Conservation (phyloP, 2,113 vertebrate genomes). For the Chaenogobius annularis region DNA sequence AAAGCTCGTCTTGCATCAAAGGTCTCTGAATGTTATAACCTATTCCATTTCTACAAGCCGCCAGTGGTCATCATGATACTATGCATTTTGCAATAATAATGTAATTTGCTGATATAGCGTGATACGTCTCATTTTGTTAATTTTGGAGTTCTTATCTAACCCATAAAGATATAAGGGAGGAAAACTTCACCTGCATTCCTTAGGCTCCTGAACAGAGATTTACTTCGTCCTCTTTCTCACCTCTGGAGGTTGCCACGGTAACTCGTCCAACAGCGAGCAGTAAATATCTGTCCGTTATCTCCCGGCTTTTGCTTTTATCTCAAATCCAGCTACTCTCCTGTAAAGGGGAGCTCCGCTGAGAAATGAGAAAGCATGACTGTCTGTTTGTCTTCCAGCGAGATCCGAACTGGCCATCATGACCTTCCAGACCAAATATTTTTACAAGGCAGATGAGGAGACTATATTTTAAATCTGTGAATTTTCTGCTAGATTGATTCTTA, state of each 20-base stretch:
- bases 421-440: slow-evolving; percentile 47
- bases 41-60: not conserved
- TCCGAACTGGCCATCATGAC: slow-evolving; percentile 36
- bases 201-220: slow-evolving; percentile 49
- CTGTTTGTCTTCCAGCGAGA: slow-evolving; percentile 46
- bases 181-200: slow-evolving; percentile 66
- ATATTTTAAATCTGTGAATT: slow-evolving; percentile 30
- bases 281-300: slow-evolving; percentile 34
- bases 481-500: slow-evolving; percentile 12
- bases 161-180: slow-evolving; percentile 9
- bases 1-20: too few relatives aligned
- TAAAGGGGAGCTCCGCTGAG: slow-evolving; percentile 28
- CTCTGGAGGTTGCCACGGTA: slow-evolving; percentile 53
- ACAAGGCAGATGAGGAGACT: slow-evolving; percentile 26
- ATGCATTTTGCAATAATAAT: not conserved
- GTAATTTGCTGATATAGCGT: not conserved
- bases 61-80: too few relatives aligned
- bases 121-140: not conserved
- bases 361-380: slow-evolving; percentile 35
- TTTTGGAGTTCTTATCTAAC: not conserved
- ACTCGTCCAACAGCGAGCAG: slow-evolving; percentile 38
- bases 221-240: slow-evolving; percentile 68
- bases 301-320: slow-evolving; percentile 47
- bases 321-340: slow-evolving; percentile 21
- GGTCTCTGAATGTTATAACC: not conserved